phyloP scores from a whole-genome alignment of 1,140 invertebrate species.

The Drosophila pachea region DNA sequence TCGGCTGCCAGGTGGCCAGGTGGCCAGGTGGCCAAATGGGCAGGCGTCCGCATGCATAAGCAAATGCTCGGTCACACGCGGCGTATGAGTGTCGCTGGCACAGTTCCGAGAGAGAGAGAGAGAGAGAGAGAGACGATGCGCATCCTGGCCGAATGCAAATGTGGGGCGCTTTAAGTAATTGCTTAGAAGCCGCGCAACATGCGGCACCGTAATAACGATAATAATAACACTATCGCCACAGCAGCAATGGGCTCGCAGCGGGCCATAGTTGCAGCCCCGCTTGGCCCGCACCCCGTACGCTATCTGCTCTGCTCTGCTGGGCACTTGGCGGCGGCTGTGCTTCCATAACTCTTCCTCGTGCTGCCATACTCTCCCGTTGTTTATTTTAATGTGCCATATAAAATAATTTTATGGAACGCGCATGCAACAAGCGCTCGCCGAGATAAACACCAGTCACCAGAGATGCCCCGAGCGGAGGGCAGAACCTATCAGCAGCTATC shows the following conservation, averaged over 20 bases:
- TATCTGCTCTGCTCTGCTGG: not conserved
- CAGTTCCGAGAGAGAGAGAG: too few species aligned
- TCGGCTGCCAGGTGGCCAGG: conserved; percentile 22
- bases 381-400: conserved; percentile 73
- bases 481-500: not conserved
- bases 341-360: conserved; percentile 18
- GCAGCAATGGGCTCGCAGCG: conserved; percentile 49
- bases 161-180: conserved; percentile 62
- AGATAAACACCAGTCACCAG: conserved; percentile 30
- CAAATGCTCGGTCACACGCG: conserved; percentile 21
- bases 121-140: too few species aligned
- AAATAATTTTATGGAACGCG: conserved; percentile 68
- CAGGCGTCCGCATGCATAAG: not conserved
- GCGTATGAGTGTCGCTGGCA: conserved; percentile 37
- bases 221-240: conserved; percentile 67
- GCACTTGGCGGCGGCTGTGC: conserved; percentile 37
- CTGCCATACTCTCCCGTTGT: conserved; percentile 28
- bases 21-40: not conserved
- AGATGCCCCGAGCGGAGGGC: not conserved
- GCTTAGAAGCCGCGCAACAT: conserved; percentile 57
- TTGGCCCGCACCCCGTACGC: too few species aligned
- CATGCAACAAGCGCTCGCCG: conserved; percentile 47
- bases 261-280: conserved; percentile 6
- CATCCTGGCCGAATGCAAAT: conserved; percentile 37
- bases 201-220: conserved; percentile 47